Evolutionary conservation across 2,888 invertebrate genomes (phyloP).

Genomic region (Eremobia ochroleuca): DNA sequence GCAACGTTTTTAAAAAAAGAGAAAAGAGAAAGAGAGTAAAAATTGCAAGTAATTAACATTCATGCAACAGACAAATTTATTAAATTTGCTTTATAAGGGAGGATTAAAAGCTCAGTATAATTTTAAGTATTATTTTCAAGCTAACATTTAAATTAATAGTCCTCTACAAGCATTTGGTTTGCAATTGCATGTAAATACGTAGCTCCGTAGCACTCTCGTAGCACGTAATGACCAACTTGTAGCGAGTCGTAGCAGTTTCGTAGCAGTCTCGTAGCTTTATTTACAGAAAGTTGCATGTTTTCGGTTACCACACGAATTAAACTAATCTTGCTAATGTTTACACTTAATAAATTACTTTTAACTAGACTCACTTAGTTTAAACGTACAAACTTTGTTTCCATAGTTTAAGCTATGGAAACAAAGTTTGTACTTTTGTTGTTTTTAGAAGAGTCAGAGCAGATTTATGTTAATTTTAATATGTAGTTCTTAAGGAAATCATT

Average conservation of each 20-base stretch:
- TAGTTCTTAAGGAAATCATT: background rate
- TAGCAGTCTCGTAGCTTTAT: constrained; percentile 51
- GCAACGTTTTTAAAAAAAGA: no score
- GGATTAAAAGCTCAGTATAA: background rate
- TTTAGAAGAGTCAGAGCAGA: background rate
- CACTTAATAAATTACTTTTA: constrained; percentile 46
- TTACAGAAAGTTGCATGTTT: constrained; percentile 57
- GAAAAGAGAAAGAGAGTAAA: no score
- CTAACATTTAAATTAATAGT: constrained; percentile 5
- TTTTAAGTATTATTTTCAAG: constrained; percentile 10
- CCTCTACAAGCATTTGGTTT: constrained; percentile 16
- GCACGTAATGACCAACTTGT: constrained; percentile 58
- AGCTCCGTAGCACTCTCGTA: constrained; percentile 58
- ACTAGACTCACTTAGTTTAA: constrained; percentile 32
- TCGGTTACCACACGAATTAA: constrained; percentile 50
- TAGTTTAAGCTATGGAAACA: constrained; percentile 5
- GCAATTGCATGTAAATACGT: constrained; percentile 48
- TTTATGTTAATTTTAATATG: background rate
- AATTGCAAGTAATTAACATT: background rate
- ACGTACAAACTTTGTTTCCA: constrained; percentile 1
- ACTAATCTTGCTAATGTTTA: constrained; percentile 55
- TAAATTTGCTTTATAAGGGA: background rate
- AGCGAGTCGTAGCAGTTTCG: constrained; percentile 55
- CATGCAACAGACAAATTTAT: background rate
- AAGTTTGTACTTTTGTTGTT: background rate